Conservation (phyloP, 2,113 vertebrate species). For the Cheilinus undulatus region DNA sequence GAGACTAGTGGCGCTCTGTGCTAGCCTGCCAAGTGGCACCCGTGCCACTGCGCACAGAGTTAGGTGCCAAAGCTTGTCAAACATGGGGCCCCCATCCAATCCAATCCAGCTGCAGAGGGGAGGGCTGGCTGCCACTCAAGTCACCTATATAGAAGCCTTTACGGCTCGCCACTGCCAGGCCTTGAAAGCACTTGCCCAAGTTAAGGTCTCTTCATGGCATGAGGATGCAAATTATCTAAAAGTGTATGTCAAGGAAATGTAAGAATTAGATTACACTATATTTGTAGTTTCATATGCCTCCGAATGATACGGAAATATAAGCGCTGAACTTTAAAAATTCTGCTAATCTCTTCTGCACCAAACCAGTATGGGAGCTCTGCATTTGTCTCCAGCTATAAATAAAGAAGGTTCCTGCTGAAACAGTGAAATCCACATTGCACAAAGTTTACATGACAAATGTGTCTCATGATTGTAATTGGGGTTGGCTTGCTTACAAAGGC, state of each 20-base stretch:
- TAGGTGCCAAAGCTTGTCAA: conserved; percentile 69
- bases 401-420: conserved; percentile 60
- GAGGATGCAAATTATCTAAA: conserved; percentile 8
- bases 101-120: conserved; percentile 47
- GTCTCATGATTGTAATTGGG: conserved; percentile 64
- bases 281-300: conserved; percentile 15
- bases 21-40: conserved; percentile 57
- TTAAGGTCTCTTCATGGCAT: conserved; percentile 9
- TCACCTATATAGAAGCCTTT: conserved; percentile 34
- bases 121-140: conserved; percentile 40
- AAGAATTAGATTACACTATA: conserved; percentile 13
- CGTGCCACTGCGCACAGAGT: conserved; percentile 24
- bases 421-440: conserved; percentile 36
- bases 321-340: conserved; percentile 37
- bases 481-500: conserved; percentile 43
- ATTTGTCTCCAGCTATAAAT: conserved; percentile 45
- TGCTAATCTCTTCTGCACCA: conserved; percentile 23
- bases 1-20: conserved; percentile 14
- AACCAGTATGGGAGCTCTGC: conserved; percentile 38
- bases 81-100: conserved; percentile 58
- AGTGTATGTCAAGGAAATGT: not conserved
- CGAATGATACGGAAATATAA: conserved; percentile 17
- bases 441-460: conserved; percentile 72
- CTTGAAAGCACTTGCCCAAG: conserved; percentile 34
- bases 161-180: conserved; percentile 5